phyloP scores from a whole-genome alignment of 2,888 invertebrate species.

The Neoaliturus tenellus region DNA sequence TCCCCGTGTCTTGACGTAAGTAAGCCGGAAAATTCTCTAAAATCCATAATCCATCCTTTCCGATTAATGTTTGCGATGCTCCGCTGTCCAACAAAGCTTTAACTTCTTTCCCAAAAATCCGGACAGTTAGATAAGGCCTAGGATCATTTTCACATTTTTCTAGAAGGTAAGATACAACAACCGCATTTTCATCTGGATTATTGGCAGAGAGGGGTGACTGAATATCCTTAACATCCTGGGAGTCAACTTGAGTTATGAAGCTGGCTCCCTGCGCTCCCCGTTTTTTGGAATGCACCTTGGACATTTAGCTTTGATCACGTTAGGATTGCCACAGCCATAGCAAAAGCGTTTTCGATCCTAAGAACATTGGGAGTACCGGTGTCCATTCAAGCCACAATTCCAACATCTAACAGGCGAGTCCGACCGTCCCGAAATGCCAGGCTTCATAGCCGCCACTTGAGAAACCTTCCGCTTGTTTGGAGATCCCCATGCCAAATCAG shows the following conservation, averaged over 20 bases:
- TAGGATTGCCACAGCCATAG: not conserved
- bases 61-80: not conserved
- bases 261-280: not conserved
- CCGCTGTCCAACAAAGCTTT: not conserved
- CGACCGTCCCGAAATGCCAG: not conserved
- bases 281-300: not conserved
- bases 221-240: not conserved
- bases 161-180: not conserved
- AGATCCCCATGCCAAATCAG: not conserved
- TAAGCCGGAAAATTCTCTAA: not conserved
- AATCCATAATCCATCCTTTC: not conserved
- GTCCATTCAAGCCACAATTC: not conserved
- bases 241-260: not conserved
- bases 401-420: not conserved
- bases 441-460: not conserved
- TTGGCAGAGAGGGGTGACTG: not conserved
- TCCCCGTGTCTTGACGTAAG: not conserved
- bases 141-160: not conserved
- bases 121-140: not conserved
- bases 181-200: not conserved
- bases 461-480: not conserved
- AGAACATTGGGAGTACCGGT: not conserved
- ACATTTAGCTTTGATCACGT: not conserved
- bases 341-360: not conserved
- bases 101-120: slow-evolving; percentile 17